Base-by-base conservation (phyloP, 2,113 vertebrate genomes). In the Cercocebus atys region DNA sequence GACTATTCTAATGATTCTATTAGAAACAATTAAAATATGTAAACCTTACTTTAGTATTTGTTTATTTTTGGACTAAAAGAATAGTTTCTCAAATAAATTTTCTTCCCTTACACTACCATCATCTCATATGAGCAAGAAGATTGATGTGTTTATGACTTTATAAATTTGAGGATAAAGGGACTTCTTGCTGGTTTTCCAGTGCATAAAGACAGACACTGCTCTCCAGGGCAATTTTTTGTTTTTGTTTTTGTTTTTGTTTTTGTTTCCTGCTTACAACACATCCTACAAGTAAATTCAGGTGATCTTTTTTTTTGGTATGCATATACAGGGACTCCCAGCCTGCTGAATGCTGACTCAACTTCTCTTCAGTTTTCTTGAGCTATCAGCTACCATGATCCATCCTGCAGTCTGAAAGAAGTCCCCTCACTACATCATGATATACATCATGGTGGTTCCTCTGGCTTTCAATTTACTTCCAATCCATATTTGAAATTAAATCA, bases 1-100 rank as follows among this genome's bases (percentile, higher is more conserved):
- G 16, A 52, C 27, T 87, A 25, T 3, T 10, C 12, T 61, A 80
- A 79, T 45, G 9, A 32, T 45, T 84, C 5, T 72, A 25, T 95
- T 2, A 38, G 90, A 64, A 81, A 25, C 6, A 92, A 75, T 55
- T 9, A 16, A 25, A 17, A 11, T 64, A 30, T 59, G 90, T 40
- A 73, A 92, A 89, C 17, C 27, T 27, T 76, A 12, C 6, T 76
- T 75, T 70, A 45, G 4, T 78, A 22, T 83, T 85, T 76, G 11
- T 32, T 93, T 93, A 52, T 50, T 88, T 94, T n/a, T 17, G 18
- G 35, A 72, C 8, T 57, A 91, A 59, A 87, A 88, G 17, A 32
- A 55, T 66, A 45, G 1, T 91, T 93, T 91, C 3, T 88, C 32
- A 61, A 86, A 64, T 88, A 47, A 47, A 79, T 82, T 79, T 82